Percentiles rank a stretch among this genome's conserved stretches.
phyloP scores from a whole-genome alignment of 2,888 invertebrate species.

The Epiperipatus broadwayi region DNA sequence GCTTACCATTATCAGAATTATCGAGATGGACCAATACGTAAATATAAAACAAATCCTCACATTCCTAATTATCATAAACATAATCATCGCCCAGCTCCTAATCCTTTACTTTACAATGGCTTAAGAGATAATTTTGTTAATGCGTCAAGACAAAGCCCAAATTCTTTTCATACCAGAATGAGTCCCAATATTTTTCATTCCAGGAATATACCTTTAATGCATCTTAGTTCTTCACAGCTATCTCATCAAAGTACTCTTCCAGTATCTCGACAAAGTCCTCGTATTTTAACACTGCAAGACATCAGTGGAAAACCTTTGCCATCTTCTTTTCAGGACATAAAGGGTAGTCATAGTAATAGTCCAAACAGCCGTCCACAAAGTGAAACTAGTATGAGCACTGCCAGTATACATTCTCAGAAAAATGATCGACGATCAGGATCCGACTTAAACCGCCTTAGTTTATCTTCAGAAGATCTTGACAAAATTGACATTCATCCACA shows the following conservation, averaged over 20 bases:
- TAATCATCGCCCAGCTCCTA: slow-evolving; percentile 53
- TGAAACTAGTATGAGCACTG: too few species aligned
- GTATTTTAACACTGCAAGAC: slow-evolving; percentile 77
- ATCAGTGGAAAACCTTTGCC: slow-evolving; percentile 80
- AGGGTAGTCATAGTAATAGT: slow-evolving; percentile 5
- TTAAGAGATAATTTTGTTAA: slow-evolving; percentile 34
- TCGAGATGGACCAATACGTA: slow-evolving; percentile 56
- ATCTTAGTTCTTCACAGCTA: slow-evolving; percentile 66
- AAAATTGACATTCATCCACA: slow-evolving; percentile 66
- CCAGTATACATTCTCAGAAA: too few species aligned
- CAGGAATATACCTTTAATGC: slow-evolving; percentile 72
- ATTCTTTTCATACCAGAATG: slow-evolving; percentile 19
- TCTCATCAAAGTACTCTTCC: slow-evolving; percentile 74
- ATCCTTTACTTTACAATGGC: slow-evolving; percentile 21
- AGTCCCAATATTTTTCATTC: slow-evolving; percentile 35
- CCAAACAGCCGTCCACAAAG: slow-evolving; percentile 13
- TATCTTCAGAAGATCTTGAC: slow-evolving; percentile 83
- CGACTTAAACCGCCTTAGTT: too few species aligned
- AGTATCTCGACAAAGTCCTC: too few species aligned
- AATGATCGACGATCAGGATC: too few species aligned
- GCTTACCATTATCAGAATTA: slow-evolving; percentile 88
- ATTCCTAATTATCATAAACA: slow-evolving; percentile 33
- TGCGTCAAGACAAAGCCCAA: slow-evolving; percentile 22
- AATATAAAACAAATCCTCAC: slow-evolving; percentile 61
- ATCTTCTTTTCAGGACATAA: slow-evolving; percentile 63